Percentiles rank a stretch among this genome's conserved stretches.
phyloP scores from a whole-genome alignment of 2,888 invertebrate species.

The Lochmaea crataegi region DNA sequence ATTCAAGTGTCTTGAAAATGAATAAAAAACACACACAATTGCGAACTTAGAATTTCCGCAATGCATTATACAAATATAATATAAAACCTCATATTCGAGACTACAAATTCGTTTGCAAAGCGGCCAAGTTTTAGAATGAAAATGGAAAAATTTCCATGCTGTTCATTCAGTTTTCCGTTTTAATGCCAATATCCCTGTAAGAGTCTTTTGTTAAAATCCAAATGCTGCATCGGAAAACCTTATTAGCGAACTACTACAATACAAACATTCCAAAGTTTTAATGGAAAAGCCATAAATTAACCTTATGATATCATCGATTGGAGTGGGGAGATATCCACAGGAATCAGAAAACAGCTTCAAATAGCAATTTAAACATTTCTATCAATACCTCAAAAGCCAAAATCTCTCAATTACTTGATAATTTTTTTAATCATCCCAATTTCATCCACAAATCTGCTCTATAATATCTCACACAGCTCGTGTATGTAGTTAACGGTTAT shows the following conservation, averaged over 20 bases:
- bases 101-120: constrained; percentile 31
- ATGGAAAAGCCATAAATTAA: neutral
- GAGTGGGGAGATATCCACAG: no score
- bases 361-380: no score
- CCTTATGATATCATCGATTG: neutral
- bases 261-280: neutral
- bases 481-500: no score
- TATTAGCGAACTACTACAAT: constrained; percentile 11
- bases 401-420: no score
- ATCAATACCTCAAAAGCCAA: no score
- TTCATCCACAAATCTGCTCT: no score
- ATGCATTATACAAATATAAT: constrained; percentile 40
- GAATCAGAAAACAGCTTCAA: no score
- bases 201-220: constrained; percentile 24
- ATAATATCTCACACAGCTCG: no score
- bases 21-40: constrained; percentile 1
- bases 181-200: constrained; percentile 23
- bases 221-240: constrained; percentile 17
- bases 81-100: constrained; percentile 38
- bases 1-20: constrained; percentile 12
- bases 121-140: constrained; percentile 37
- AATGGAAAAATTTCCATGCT: constrained; percentile 36
- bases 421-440: no score
- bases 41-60: constrained; percentile 23
- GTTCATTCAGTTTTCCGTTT: constrained; percentile 27